phyloP scores from a whole-genome alignment of 2,888 invertebrate genomes.

The Mimachlamys varia region DNA sequence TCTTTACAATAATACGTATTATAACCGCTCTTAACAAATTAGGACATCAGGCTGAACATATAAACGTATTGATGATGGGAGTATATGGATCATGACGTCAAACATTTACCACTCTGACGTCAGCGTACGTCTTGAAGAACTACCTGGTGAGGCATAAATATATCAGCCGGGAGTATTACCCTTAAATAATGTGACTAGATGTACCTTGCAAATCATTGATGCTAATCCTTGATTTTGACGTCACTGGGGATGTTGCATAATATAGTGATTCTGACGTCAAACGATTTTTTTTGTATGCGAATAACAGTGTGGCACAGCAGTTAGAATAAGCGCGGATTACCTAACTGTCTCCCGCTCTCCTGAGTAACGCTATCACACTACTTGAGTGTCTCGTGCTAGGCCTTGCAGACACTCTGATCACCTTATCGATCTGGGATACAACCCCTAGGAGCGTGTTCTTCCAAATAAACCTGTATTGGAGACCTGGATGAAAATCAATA shows the following conservation, averaged over 20 bases:
- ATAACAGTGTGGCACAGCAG: background rate
- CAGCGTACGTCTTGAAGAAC: background rate
- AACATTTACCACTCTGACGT: background rate
- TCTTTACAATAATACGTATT: no score
- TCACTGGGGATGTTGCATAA: background rate
- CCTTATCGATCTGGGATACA: background rate
- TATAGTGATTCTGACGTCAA: background rate
- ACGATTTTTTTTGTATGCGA: background rate
- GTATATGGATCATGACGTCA: background rate
- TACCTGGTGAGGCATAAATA: background rate
- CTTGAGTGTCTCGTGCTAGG: background rate
- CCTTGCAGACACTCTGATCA: background rate
- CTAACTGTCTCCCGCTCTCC: background rate
- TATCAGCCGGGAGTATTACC: background rate
- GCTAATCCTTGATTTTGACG: background rate
- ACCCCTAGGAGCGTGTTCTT: constrained; percentile 18
- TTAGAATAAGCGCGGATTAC: background rate
- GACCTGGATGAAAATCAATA: constrained; percentile 27
- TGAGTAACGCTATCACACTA: background rate
- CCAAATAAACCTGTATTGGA: constrained; percentile 19
- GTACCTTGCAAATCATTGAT: background rate
- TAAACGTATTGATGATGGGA: no score
- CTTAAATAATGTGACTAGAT: background rate
- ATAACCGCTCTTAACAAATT: no score
- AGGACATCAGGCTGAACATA: no score